A percentile compares a stretch with the other conserved stretches of the same genome.
These are phyloP conservation scores for Berghia stephanieae DNA, from an alignment of 1,140 invertebrate species.

Conservation along the genomic window DNA sequence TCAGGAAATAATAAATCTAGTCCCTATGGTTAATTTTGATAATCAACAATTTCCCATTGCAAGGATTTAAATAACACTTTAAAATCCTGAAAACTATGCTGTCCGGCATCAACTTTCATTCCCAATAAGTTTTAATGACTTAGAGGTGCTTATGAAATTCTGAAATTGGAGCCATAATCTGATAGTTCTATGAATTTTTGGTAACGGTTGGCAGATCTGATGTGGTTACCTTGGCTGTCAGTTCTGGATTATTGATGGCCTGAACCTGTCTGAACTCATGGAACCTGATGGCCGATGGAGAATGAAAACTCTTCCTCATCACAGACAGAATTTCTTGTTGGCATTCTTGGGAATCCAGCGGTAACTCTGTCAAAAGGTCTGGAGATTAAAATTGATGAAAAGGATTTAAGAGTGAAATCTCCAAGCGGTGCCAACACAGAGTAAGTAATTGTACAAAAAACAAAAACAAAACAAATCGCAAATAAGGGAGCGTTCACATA, in stretches of 20 bases:
- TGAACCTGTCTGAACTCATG: conserved; percentile 22
- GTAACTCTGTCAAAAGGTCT: conserved; percentile 25
- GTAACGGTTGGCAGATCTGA: no score
- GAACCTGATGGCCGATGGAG: not conserved
- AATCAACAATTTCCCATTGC: no score
- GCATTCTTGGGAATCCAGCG: conserved; percentile 28
- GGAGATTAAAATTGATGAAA: not conserved
- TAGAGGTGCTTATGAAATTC: no score
- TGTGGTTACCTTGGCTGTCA: conserved; percentile 8
- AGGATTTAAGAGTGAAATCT: not conserved
- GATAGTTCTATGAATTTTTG: no score
- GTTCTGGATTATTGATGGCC: conserved; percentile 23
- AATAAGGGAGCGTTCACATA: not conserved
- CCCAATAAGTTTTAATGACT: no score
- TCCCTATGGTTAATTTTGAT: no score
- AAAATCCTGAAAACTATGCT: no score
- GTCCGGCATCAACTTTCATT: no score
- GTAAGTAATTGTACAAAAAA: not conserved
- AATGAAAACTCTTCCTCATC: conserved; percentile 30
- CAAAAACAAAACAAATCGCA: not conserved
- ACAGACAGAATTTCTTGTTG: conserved; percentile 25
- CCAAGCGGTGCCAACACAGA: no score
- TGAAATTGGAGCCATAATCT: no score
- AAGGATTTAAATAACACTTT: no score
- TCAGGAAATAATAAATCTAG: no score